Percentiles rank a stretch among this genome's conserved stretches.
Conservation (phyloP, 2,113 vertebrate genomes). For the Zingel zingel region DNA sequence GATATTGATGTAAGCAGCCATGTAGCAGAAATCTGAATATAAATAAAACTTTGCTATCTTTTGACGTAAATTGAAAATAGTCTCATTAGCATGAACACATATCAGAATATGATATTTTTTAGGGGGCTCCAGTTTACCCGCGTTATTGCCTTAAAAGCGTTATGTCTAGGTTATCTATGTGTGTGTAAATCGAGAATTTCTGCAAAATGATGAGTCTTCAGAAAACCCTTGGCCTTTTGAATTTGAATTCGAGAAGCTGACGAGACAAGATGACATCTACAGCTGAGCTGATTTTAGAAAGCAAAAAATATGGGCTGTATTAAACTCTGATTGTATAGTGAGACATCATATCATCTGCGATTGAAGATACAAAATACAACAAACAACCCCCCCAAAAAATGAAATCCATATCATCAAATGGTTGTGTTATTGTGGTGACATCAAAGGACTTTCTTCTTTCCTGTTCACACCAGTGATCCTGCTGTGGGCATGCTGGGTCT, state of each 20-base stretch:
- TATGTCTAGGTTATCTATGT: constrained; percentile 3
- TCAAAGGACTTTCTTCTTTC: constrained; percentile 4
- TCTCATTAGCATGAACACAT: background rate
- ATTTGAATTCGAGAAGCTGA: constrained; percentile 2
- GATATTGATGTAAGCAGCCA: background rate
- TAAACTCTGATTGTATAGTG: background rate
- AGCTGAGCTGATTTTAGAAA: background rate
- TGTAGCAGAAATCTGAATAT: constrained; percentile 24
- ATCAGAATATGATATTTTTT: constrained; percentile 3
- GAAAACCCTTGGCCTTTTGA: background rate
- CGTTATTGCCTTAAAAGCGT: constrained; percentile 5
- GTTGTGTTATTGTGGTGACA: background rate
- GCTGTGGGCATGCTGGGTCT: background rate
- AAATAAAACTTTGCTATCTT: background rate
- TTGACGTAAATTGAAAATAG: background rate
- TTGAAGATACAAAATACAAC: background rate
- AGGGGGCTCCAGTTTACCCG: background rate
- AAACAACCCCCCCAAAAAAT: background rate
- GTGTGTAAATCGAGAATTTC: constrained; percentile 2
- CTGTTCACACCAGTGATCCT: background rate
- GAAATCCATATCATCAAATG: background rate
- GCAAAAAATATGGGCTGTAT: background rate
- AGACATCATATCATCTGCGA: background rate
- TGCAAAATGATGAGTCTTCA: background rate
- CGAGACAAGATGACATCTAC: background rate